A percentile compares a stretch with the other conserved stretches of the same genome.
Conservation (phyloP, 2,797 vertebrate genomes). For the Cynodonichthys magdalenae region DNA sequence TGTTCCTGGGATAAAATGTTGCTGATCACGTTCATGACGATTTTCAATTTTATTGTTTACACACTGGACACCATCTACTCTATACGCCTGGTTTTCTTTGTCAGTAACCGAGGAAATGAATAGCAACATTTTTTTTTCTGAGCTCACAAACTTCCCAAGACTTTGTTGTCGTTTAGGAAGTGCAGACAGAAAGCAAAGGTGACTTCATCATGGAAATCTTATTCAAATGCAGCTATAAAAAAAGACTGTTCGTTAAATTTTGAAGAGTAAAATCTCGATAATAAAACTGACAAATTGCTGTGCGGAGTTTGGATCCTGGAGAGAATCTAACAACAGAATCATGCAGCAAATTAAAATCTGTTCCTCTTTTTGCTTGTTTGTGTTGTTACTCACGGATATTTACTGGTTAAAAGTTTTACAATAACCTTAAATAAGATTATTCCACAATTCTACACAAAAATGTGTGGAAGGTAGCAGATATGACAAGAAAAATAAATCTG, state of each 20-base stretch:
- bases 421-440: no score
- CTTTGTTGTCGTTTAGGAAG: background rate
- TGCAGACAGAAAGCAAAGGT: conserved; percentile 2
- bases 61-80: conserved; percentile 83
- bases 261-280: conserved; percentile 20
- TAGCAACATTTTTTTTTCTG: background rate
- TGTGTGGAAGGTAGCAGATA: no score
- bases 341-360: background rate
- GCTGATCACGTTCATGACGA: conserved; percentile 83
- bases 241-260: conserved; percentile 48
- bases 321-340: conserved; percentile 28
- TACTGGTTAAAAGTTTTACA: background rate
- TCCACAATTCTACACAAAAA: no score
- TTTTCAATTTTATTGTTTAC: conserved; percentile 85
- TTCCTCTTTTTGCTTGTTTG: background rate
- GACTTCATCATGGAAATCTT: background rate
- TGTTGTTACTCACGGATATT: background rate
- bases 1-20: conserved; percentile 76
- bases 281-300: conserved; percentile 29
- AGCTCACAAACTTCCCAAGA: background rate
- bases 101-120: conserved; percentile 13
- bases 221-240: background rate
- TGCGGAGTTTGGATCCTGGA: conserved; percentile 52
- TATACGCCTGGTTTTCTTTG: conserved; percentile 78
- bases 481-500: background rate